Evolutionary conservation across 2,888 invertebrate genomes (phyloP).

Genomic region (Heliconius ethilla): DNA sequence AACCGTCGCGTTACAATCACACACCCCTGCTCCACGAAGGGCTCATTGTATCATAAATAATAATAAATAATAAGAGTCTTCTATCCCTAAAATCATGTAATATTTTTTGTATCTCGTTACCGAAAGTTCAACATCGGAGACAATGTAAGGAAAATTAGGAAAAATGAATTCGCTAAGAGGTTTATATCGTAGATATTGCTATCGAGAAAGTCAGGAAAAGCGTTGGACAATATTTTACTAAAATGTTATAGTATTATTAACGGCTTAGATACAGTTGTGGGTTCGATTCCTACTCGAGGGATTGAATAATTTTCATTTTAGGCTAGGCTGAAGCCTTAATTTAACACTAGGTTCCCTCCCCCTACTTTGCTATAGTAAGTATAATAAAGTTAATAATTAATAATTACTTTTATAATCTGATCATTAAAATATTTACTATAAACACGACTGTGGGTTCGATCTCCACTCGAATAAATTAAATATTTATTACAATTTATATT

Average conservation of each 20-base stretch:
- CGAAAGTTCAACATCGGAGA: background rate
- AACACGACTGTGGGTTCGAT: background rate
- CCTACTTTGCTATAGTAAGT: no score
- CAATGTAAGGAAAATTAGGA: background rate
- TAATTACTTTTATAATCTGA: no score
- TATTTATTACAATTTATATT: background rate
- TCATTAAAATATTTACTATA: no score
- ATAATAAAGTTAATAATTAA: no score
- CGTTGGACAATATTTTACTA: no score
- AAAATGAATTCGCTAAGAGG: constrained; percentile 2
- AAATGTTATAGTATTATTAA: no score
- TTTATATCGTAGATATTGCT: background rate
- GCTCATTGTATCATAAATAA: background rate
- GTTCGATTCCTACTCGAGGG: no score
- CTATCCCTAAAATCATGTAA: background rate
- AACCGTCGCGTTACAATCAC: background rate
- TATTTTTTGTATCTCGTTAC: constrained; percentile 8
- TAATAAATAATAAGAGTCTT: background rate
- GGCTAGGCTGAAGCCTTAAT: no score
- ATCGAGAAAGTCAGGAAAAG: background rate
- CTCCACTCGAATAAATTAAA: background rate
- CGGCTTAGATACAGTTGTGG: no score
- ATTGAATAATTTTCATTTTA: no score
- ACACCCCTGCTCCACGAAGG: background rate
- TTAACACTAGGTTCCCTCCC: no score